These are phyloP conservation scores for Chauna torquata DNA, from an alignment of 2,113 vertebrate genomes.

Conservation along the genomic window DNA sequence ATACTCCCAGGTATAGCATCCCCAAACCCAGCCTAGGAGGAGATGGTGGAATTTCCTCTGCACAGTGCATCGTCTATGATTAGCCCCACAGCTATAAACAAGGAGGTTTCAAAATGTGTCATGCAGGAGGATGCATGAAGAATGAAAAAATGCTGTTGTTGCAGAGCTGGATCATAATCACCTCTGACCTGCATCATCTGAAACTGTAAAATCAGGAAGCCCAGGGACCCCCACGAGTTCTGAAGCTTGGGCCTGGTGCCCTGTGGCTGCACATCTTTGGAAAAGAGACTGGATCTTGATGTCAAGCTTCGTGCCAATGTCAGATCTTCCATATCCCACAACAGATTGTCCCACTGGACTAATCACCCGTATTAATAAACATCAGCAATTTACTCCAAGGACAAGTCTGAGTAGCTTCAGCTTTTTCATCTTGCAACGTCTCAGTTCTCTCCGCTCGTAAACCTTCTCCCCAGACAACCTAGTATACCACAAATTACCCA, in stretches of 20 bases:
- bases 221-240: neutral
- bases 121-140: neutral
- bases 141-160: neutral
- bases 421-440: neutral
- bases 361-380: neutral
- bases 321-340: neutral
- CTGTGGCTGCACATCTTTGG: neutral
- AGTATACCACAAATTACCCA: neutral
- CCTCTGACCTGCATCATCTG: neutral
- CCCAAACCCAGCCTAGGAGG: neutral
- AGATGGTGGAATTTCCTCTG: neutral
- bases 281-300: slow-evolving; percentile 11
- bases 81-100: neutral
- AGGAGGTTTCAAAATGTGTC: neutral
- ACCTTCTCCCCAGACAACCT: neutral
- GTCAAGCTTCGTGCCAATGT: neutral
- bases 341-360: neutral
- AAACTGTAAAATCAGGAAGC: neutral
- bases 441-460: neutral
- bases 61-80: neutral
- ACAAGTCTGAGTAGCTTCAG: neutral
- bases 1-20: neutral
- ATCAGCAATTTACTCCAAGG: neutral
- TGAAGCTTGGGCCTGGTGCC: neutral
- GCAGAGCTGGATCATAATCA: neutral